Conservation (phyloP, 2,797 vertebrate genomes). For the Sebastes iracundus region DNA sequence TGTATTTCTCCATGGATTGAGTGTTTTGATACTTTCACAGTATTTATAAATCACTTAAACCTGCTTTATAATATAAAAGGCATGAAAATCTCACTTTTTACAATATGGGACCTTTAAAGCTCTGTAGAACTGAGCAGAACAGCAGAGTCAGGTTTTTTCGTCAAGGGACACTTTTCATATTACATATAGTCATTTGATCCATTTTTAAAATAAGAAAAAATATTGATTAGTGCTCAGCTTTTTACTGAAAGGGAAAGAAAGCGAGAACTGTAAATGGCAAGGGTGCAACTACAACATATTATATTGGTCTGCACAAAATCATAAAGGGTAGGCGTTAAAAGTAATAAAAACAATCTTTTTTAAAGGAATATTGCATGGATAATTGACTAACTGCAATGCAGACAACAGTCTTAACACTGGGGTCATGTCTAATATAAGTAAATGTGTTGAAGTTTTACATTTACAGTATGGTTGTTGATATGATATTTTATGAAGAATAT, state of each 20-base stretch:
- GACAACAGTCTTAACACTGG: background rate
- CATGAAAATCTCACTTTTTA: no score
- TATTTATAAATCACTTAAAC: no score
- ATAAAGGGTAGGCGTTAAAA: background rate
- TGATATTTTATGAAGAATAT: background rate
- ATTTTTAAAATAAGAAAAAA: background rate
- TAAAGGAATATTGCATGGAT: background rate
- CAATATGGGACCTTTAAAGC: no score
- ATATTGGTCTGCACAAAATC: background rate
- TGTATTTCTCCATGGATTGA: no score
- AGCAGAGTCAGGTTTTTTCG: no score
- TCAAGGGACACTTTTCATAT: background rate
- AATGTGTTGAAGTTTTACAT: background rate
- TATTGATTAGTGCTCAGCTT: background rate
- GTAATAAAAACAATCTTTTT: background rate
- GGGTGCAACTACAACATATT: background rate
- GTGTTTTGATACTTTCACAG: no score
- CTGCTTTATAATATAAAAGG: no score
- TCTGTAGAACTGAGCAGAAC: no score
- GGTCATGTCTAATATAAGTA: background rate
- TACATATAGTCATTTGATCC: background rate
- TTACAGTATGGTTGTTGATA: no score
- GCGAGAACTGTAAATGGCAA: background rate
- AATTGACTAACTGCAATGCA: background rate
- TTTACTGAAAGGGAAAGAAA: no score